Conservation (phyloP, 2,888 invertebrate genomes). For the Phymatocera aterrima region DNA sequence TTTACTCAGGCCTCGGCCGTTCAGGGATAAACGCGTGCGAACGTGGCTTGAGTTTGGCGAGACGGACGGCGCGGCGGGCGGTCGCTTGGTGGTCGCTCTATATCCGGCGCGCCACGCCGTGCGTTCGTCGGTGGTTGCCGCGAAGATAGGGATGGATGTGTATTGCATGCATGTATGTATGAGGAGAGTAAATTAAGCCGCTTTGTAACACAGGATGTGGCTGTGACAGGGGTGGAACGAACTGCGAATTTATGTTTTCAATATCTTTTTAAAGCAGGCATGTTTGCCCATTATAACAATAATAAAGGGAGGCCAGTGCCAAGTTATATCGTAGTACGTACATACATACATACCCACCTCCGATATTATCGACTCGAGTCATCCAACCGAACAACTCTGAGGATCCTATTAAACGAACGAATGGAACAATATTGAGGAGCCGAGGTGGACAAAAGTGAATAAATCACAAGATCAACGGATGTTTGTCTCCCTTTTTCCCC, state of each 20-base stretch:
- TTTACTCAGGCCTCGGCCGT: conserved; percentile 45
- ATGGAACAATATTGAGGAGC: too few relatives aligned
- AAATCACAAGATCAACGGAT: too few relatives aligned
- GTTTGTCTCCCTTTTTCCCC: too few relatives aligned
- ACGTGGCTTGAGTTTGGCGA: conserved; percentile 28
- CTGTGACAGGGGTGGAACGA: conserved; percentile 48
- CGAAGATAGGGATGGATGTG: conserved; percentile 47
- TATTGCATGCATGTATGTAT: conserved; percentile 62
- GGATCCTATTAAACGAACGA: too few relatives aligned
- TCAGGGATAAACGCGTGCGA: conserved; percentile 41
- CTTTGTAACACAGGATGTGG: conserved; percentile 48
- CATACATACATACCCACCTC: too few relatives aligned
- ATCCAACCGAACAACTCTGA: neutral
- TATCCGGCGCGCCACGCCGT: too few relatives aligned
- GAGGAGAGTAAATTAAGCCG: conserved; percentile 60
- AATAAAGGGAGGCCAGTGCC: neutral
- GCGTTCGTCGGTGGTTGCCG: conserved; percentile 32
- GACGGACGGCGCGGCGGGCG: neutral
- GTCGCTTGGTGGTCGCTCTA: conserved; percentile 31
- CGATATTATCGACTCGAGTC: neutral
- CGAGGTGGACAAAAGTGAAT: too few relatives aligned
- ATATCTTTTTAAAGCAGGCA: conserved; percentile 51
- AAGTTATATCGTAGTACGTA: too few relatives aligned
- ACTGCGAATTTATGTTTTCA: conserved; percentile 61
- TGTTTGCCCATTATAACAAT: conserved; percentile 35